Evolutionary conservation across 2,888 invertebrate genomes (phyloP).

Genomic region (Sussaba pulchella): DNA sequence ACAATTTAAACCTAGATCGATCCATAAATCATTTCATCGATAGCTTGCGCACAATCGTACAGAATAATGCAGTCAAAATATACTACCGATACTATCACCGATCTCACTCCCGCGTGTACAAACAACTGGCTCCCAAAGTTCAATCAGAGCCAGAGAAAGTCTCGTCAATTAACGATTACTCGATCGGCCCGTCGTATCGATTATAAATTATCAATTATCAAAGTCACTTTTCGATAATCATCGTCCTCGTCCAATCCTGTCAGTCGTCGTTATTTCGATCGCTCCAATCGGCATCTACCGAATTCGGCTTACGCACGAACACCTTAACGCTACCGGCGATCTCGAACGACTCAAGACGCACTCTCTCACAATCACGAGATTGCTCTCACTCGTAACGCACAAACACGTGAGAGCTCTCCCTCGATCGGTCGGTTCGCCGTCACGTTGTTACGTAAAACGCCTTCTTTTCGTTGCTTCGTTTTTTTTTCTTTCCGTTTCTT

Average conservation of each 20-base stretch:
- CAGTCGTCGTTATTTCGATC: slow-evolving; percentile 42
- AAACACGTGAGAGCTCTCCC: slow-evolving; percentile 41
- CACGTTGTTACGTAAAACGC: slow-evolving; percentile 10
- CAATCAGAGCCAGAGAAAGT: slow-evolving; percentile 58
- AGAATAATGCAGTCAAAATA: not conserved
- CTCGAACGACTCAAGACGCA: slow-evolving; percentile 2
- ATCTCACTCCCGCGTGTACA: slow-evolving; percentile 50
- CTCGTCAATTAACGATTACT: slow-evolving; percentile 51
- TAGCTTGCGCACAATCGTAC: too few species aligned
- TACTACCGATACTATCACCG: slow-evolving; percentile 42
- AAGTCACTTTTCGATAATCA: slow-evolving; percentile 8
- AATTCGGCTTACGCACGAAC: slow-evolving; percentile 4
- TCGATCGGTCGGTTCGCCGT: not conserved
- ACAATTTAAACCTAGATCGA: too few species aligned
- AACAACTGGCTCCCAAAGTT: slow-evolving; percentile 23
- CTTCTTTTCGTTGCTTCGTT: slow-evolving; percentile 8
- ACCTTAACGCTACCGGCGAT: not conserved
- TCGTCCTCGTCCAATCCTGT: slow-evolving; percentile 19
- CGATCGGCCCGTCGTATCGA: slow-evolving; percentile 51
- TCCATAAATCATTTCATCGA: too few species aligned
- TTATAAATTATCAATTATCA: too few species aligned
- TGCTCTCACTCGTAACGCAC: slow-evolving; percentile 24
- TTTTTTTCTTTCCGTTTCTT: too few species aligned
- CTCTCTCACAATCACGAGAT: slow-evolving; percentile 5
- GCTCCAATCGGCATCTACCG: slow-evolving; percentile 29